Conservation (phyloP, 37 sponge, comb jelly and placozoan genomes). For the Haliclona indistincta region DNA sequence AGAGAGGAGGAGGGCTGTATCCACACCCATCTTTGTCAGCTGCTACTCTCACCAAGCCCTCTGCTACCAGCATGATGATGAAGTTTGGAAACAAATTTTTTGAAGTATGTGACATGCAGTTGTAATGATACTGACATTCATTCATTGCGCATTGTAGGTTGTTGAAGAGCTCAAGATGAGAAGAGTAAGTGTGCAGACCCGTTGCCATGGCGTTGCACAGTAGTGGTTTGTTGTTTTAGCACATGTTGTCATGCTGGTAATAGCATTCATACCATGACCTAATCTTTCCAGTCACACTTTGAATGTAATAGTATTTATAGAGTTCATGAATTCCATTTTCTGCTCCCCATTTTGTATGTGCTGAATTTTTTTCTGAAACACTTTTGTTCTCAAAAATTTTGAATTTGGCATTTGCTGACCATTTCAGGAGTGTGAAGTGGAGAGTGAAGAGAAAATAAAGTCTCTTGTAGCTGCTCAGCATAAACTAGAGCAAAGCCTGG, state of each 20-base stretch:
- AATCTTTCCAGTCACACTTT: too few relatives aligned
- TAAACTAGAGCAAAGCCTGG: conserved; percentile 42
- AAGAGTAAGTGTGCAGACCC: conserved; percentile 42
- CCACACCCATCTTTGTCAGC: not conserved
- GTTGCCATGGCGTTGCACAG: too few relatives aligned
- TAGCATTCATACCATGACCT: too few relatives aligned
- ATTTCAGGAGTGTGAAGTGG: conserved; percentile 27
- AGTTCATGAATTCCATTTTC: too few relatives aligned
- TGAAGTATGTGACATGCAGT: not conserved
- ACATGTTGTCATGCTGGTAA: too few relatives aligned
- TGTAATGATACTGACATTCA: not conserved
- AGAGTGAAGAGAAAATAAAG: conserved; percentile 50
- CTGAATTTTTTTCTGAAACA: too few relatives aligned
- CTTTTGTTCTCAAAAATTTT: too few relatives aligned
- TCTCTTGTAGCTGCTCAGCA: conserved; percentile 36
- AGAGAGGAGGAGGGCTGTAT: not conserved
- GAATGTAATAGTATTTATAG: too few relatives aligned
- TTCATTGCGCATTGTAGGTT: conserved; percentile 1
- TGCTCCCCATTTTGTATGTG: too few relatives aligned
- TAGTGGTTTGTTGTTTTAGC: too few relatives aligned
- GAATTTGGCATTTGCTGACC: not conserved
- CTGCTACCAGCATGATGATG: too few relatives aligned
- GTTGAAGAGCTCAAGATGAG: conserved; percentile 69
- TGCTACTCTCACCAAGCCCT: not conserved
- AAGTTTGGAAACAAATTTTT: not conserved